phyloP scores from a whole-genome alignment of 2,888 invertebrate species.

The Timandra comae region DNA sequence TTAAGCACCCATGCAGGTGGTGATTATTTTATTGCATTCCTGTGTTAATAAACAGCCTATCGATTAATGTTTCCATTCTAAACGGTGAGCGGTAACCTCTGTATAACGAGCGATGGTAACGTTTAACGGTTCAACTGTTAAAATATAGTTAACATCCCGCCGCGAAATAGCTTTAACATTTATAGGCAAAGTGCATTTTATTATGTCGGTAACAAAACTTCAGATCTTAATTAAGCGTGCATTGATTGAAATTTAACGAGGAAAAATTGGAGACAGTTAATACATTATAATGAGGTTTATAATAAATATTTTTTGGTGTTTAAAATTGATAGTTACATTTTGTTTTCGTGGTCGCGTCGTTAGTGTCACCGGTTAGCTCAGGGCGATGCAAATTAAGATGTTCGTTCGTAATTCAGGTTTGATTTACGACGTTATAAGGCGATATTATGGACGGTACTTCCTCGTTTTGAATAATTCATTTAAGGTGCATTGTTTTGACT shows the following conservation, averaged over 20 bases:
- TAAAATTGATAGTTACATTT: constrained; percentile 63
- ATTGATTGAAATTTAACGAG: constrained; percentile 44
- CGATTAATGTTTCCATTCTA: constrained; percentile 47
- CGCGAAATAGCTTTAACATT: constrained; percentile 35
- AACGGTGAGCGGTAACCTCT: constrained; percentile 28
- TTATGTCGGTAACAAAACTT: constrained; percentile 10
- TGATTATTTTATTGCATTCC: constrained; percentile 72
- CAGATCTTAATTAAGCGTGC: constrained; percentile 9
- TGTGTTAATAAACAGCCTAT: constrained; percentile 51
- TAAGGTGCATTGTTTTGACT: constrained; percentile 30
- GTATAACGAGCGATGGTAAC: constrained; percentile 14
- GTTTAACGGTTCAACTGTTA: constrained; percentile 33
- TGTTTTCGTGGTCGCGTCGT: constrained; percentile 65
- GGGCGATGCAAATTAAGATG: constrained; percentile 69
- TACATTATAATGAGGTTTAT: constrained; percentile 31
- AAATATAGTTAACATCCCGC: constrained; percentile 36
- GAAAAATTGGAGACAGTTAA: constrained; percentile 33
- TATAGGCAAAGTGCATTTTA: constrained; percentile 26
- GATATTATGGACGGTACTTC: constrained; percentile 30
- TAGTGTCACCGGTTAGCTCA: constrained; percentile 56
- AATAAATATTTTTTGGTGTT: constrained; percentile 54
- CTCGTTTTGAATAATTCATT: constrained; percentile 28
- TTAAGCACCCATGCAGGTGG: constrained; percentile 49
- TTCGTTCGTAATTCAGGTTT: constrained; percentile 52
- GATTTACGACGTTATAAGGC: constrained; percentile 59